Conservation (phyloP, 2,888 invertebrate species). For the Myathropa florea region DNA sequence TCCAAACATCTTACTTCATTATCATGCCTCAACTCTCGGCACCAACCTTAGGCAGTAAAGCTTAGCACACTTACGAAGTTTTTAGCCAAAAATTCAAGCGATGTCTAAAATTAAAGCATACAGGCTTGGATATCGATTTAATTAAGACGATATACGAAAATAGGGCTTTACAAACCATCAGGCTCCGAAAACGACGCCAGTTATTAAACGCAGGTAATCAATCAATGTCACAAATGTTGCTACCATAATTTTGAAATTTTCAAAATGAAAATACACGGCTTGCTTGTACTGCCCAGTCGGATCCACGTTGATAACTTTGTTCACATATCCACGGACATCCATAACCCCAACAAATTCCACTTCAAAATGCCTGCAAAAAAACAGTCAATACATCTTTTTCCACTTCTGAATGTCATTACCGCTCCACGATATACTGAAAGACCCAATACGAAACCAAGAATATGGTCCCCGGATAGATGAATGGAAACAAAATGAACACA, state of each 20-base stretch:
- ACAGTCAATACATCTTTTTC: not conserved
- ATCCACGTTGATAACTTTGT: conserved; percentile 36
- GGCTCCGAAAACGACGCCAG: not conserved
- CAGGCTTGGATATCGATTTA: not conserved
- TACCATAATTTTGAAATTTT: conserved; percentile 13
- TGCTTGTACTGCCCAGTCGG: conserved; percentile 32
- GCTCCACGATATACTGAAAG: conserved; percentile 38
- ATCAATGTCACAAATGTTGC: conserved; percentile 21
- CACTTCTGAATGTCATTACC: not conserved
- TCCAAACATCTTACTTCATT: no score
- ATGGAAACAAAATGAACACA: conserved; percentile 36
- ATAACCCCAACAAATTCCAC: not conserved
- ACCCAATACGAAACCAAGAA: conserved; percentile 38
- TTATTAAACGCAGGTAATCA: conserved; percentile 24
- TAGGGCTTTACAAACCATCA: not conserved
- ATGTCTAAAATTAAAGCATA: no score
- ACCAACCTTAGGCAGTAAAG: no score
- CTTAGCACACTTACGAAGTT: no score
- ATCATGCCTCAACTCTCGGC: no score
- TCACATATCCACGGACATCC: conserved; percentile 35
- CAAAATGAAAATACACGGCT: not conserved
- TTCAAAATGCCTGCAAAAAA: conserved; percentile 31
- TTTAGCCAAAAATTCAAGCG: no score
- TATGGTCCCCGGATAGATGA: conserved; percentile 43
- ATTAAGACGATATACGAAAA: not conserved